Percentiles rank a stretch among this genome's conserved stretches.
These are phyloP conservation scores for Urophycis tenuis DNA, from an alignment of 2,797 vertebrate species.

Conservation along the genomic window DNA sequence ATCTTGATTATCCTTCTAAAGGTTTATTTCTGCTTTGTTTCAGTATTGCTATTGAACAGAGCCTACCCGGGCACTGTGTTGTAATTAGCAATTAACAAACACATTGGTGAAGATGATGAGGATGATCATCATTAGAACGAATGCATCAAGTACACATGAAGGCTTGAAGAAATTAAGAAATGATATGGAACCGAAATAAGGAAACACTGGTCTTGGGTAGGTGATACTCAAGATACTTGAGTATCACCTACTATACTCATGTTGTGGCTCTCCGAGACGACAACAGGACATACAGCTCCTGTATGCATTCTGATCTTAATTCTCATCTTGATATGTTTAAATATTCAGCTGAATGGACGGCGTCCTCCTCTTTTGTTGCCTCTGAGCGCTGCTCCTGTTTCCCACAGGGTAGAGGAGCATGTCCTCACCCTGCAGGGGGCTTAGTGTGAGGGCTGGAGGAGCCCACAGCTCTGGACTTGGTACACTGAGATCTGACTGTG, in stretches of 20 bases:
- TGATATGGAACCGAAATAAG: background rate
- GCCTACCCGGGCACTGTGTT: too few relatives aligned
- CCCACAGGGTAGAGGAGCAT: background rate
- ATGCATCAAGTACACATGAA: background rate
- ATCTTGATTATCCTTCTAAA: background rate
- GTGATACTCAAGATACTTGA: background rate
- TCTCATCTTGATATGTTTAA: too few relatives aligned
- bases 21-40: background rate
- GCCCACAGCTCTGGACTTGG: background rate
- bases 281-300: too few relatives aligned
- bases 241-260: background rate
- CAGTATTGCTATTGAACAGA: background rate
- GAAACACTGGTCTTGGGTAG: background rate
- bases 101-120: background rate
- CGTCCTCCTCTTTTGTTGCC: background rate
- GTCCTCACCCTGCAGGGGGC: background rate
- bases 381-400: background rate
- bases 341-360: background rate
- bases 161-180: too few relatives aligned
- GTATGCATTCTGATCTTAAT: too few relatives aligned
- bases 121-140: background rate
- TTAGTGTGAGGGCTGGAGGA: background rate
- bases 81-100: background rate
- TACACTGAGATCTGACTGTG: background rate
- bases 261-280: too few relatives aligned